These are phyloP conservation scores for Clostera curtula DNA, from an alignment of 2,888 invertebrate genomes.

Conservation along the genomic window DNA sequence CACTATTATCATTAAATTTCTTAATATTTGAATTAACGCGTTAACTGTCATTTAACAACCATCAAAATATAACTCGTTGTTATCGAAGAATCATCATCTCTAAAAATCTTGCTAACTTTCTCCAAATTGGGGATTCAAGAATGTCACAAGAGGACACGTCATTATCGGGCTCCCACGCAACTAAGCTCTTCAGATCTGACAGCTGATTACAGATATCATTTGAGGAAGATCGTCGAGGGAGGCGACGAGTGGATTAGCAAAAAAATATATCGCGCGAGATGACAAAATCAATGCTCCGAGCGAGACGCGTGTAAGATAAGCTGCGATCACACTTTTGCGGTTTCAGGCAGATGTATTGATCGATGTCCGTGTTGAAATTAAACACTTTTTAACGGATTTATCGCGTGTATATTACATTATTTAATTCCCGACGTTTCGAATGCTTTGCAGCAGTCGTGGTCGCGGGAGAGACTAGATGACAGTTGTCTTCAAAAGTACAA, in stretches of 20 bases:
- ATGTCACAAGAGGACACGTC: slow-evolving; percentile 14
- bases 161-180: slow-evolving; percentile 14
- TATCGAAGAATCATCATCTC: slow-evolving; percentile 6
- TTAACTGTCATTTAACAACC: background rate
- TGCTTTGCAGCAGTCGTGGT: too few relatives aligned
- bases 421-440: too few relatives aligned
- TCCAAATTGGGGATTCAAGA: slow-evolving; percentile 12
- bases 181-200: slow-evolving; percentile 12
- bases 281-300: slow-evolving; percentile 11
- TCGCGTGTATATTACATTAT: too few relatives aligned
- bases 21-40: too few relatives aligned
- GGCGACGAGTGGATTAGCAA: slow-evolving; percentile 11
- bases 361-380: too few relatives aligned
- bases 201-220: slow-evolving; percentile 20
- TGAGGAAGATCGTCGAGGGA: slow-evolving; percentile 11
- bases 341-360: too few relatives aligned
- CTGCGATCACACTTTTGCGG: background rate
- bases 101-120: slow-evolving; percentile 8
- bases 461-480: too few relatives aligned
- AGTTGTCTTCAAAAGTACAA: too few relatives aligned
- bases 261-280: slow-evolving; percentile 11
- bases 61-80: slow-evolving; percentile 5
- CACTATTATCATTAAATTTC: too few relatives aligned
- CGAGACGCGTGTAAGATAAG: background rate
- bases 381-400: too few relatives aligned